Evolutionary conservation across 2,888 invertebrate genomes (phyloP), one percentile per base, ranked within the genome.

Genomic region (Polyommatus icarus): DNA sequence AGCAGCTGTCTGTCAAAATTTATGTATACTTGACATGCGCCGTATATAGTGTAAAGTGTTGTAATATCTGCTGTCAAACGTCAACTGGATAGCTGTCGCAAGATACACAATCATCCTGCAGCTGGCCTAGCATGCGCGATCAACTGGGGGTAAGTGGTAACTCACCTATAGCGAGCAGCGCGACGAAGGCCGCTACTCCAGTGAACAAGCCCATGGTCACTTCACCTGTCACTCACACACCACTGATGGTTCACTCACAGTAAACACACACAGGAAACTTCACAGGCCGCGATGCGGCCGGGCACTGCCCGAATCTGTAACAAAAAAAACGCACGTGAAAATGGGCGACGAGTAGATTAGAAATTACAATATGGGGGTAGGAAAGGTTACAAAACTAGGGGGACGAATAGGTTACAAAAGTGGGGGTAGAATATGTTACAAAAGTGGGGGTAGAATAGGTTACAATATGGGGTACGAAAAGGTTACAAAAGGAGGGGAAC

Each of bases 301-400:
- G 90, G 90, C 89, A 84, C 83, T 82, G 92, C 90, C 91, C 91
- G 90, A 86, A 89, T 89, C 93, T 93, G 93, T 78, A 93, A 93
- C 88, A 91, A 80, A 79, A 83, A 81, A 77, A 71, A 76, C 80
- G 32, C 36, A 40, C 10, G 1, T 32, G 40, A 32, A 8, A 15
- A 10, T 36, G 29, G 18, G 10, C 24, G 3, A 61, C 10, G 61
- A 24, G 10, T 20, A 29, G 67, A 15, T 29, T 50, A 15, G 3
- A 50, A 67, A 15, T 29, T 50, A 15, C 12, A 50, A 67, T 12
- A 15, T 12, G 3, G 61, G 10, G 3, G 12, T 12, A 8, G 8
- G 10, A 40, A 8, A 40, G 24, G 12, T 61, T 61, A 20, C 20
- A 20, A 20, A 24, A 61, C 3, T 20, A 2, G 0, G 20, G n/a